Base-by-base conservation (phyloP, 2,113 vertebrate genomes). In the Embiotoca jacksoni region DNA sequence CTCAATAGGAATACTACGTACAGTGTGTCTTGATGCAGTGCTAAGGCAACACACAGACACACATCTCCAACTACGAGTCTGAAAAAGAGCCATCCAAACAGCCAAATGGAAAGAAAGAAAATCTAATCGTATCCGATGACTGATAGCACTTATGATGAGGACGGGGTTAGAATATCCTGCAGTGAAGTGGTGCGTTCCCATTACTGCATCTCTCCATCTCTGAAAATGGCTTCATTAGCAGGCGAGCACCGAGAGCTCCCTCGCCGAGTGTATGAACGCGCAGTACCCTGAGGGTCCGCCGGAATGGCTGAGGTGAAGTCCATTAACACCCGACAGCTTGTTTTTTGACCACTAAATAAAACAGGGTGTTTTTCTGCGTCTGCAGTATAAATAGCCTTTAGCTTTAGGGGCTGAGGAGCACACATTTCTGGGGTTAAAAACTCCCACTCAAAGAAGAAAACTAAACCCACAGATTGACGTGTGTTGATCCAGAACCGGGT, bases 281-380 rank as follows among this genome's bases (percentile, higher is more conserved):
- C 73, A 75, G 68, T 80, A 89, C 83, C 91, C 86, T 36, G 41
- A 92, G 91, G 87, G 88, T 85, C 81, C 37, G 16, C 46, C 36
- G 30, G 71, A 86, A 88, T 44, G 77, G 81, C 85, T 81, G 87
- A 92, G 88, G 89, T 93, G 88, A 90, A 93, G 89, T 91, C 90
- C 86, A 93, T 92, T 93, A 92, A 90, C 87, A 87, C 82, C 84
- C 71, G 50, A 80, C 81, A 85, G 81, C 90, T 90, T 89, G 82
- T 88, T 91, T 91, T 91, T 91, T 88, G 78, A 90, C 79, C 89
- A 88, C 89, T 88, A 91, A 91, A 93, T 92, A 92, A 92, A 92
- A 90, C 82, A 81, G 77, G 77, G 70, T 75, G 61, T 88, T 84
- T 87, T 82, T 87, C 67, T 73, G 60, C 50, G 73, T 81, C 77